Conservation (phyloP, 2,113 vertebrate genomes). For the Orthonyx spaldingii region DNA sequence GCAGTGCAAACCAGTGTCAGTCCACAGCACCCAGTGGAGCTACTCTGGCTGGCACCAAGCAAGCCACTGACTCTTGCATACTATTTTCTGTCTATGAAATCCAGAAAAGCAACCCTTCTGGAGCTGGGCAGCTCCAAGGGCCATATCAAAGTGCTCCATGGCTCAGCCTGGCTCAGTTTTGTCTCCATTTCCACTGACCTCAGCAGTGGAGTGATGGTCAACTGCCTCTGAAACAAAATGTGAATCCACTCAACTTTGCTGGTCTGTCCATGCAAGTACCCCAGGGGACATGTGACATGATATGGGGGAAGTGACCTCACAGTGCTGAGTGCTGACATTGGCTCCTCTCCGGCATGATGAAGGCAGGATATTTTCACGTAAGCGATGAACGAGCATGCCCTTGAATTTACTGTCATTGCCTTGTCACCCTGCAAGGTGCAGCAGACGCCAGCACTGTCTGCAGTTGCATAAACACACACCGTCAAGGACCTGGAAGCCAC, state of each 20-base stretch:
- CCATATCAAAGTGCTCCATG: background rate
- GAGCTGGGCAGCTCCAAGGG: background rate
- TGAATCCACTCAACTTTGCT: background rate
- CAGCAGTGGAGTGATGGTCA: background rate
- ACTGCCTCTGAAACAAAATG: background rate
- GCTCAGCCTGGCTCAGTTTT: background rate
- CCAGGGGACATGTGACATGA: background rate
- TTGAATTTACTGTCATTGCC: background rate
- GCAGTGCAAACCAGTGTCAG: accelerated
- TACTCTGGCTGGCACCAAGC: accelerated
- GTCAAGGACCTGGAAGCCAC: constrained; percentile 1
- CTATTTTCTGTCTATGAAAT: background rate
- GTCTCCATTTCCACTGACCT: background rate
- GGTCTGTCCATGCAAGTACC: background rate
- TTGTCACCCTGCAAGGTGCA: background rate
- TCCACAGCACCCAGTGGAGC: background rate
- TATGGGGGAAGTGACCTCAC: background rate
- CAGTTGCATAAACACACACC: constrained; percentile 31
- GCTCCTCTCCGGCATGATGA: background rate
- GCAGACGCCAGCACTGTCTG: background rate
- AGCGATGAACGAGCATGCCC: accelerated
- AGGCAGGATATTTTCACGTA: background rate
- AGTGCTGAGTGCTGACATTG: background rate
- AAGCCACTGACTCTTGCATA: background rate
- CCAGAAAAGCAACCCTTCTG: background rate